These are phyloP conservation scores for Champsocephalus gunnari DNA, from an alignment of 2,797 vertebrate genomes.

Conservation along the genomic window DNA sequence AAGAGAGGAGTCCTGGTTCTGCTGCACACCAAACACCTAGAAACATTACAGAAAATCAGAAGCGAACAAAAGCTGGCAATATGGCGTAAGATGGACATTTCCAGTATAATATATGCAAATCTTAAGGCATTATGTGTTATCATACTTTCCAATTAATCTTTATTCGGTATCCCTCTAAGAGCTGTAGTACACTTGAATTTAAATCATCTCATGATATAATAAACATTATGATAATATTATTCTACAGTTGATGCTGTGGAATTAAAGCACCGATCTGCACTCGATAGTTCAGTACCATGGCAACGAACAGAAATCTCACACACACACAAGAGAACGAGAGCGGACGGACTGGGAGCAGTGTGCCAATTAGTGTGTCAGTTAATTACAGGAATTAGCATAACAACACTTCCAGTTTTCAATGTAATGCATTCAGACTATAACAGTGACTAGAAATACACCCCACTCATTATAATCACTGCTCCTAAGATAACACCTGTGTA, in stretches of 20 bases:
- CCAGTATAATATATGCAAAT: slow-evolving; percentile 2
- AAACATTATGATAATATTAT: slow-evolving; percentile 21
- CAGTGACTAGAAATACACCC: slow-evolving; percentile 52
- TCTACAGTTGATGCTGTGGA: slow-evolving; percentile 22
- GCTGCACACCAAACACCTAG: slow-evolving; percentile 96
- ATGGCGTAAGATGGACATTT: neutral
- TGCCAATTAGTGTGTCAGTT: slow-evolving; percentile 77
- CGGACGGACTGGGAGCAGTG: slow-evolving; percentile 54
- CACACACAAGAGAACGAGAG: slow-evolving; percentile 29
- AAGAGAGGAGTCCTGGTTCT: slow-evolving; percentile 86
- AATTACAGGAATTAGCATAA: slow-evolving; percentile 80
- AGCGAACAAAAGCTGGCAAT: neutral
- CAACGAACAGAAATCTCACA: slow-evolving; percentile 38
- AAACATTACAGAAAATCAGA: slow-evolving; percentile 39
- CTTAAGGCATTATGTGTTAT: neutral
- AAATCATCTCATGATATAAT: slow-evolving; percentile 13
- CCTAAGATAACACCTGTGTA: slow-evolving; percentile 43
- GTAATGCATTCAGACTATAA: slow-evolving; percentile 40
- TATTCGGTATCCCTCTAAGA: slow-evolving; percentile 1
- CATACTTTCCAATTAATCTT: neutral
- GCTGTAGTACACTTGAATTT: slow-evolving; percentile 1
- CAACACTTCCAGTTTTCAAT: slow-evolving; percentile 66
- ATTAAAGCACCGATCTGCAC: slow-evolving; percentile 47
- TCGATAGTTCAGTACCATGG: slow-evolving; percentile 62
- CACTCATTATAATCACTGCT: slow-evolving; percentile 54